phyloP scores from a whole-genome alignment of 2,888 invertebrate species.

The Diploptera punctata region DNA sequence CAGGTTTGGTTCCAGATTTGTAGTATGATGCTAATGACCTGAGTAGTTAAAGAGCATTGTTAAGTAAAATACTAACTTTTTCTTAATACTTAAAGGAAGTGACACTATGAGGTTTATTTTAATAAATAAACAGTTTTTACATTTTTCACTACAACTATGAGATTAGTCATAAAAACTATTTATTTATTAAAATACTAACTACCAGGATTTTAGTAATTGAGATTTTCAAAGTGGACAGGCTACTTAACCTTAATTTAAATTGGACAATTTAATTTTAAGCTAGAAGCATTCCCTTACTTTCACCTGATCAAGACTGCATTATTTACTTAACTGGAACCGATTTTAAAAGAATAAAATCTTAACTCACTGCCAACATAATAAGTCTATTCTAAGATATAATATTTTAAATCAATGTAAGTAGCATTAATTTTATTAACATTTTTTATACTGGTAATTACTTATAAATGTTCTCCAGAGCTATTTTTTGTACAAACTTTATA shows the following conservation, averaged over 20 bases:
- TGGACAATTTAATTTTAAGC: background rate
- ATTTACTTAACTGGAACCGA: background rate
- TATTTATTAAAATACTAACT: background rate
- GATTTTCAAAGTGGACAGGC: background rate
- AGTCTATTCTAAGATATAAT: background rate
- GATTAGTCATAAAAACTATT: background rate
- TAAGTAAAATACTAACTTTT: too few relatives aligned
- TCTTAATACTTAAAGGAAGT: too few relatives aligned
- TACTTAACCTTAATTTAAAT: background rate
- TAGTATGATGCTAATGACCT: too few relatives aligned
- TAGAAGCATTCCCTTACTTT: background rate
- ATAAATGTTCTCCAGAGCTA: background rate
- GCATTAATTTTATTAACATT: background rate
- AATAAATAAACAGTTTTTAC: background rate
- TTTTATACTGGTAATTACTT: background rate
- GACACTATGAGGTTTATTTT: too few relatives aligned
- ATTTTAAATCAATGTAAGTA: background rate
- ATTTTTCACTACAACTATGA: background rate
- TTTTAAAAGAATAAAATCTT: background rate
- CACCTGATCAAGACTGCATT: background rate
- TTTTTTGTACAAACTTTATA: conserved; percentile 22
- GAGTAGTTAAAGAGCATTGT: too few relatives aligned
- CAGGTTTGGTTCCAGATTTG: background rate
- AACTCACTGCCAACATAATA: conserved; percentile 1
- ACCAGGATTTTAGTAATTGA: background rate